Evolutionary conservation across 2,888 invertebrate genomes (phyloP), one percentile per base, ranked within the genome.

Genomic region (Villa cingulata): DNA sequence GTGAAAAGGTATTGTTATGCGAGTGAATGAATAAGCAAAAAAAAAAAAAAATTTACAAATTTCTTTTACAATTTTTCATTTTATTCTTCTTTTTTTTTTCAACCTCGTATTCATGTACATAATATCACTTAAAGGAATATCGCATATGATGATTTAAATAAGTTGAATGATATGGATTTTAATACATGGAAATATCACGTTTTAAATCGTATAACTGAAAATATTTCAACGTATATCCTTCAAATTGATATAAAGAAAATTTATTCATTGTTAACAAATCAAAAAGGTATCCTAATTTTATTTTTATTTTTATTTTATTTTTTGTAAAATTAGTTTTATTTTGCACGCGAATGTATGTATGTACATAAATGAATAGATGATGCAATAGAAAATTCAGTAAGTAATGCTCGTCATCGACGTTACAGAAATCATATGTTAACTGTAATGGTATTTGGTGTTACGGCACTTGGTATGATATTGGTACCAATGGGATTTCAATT

Each of bases 401-500:
- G 6, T 32, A 32, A 32, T 2, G 29, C 12, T 32, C 29, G 29
- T 32, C 29, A 4, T 5, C 29, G 29, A 12, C 74, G 78, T 1
- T 74, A 78, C 29, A 74, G 78, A 6, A 74, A 78, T 46, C 77
- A 80, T 41, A 78, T 86, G 75, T 74, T 84, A 68, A 80, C 84
- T 0, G 76, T 86, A 68, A 77, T 87, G 76, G 79, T 86, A 73
- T 85, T 86, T 60, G 86, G 84, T 1, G 70, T 85, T 17, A 75
- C 86, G 27, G 78, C 86, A 16, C 76, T 87, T 60, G 82, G 84
- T 1, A 78, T 85, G 63, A 78, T 87, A 4, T 62, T 87, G 1
- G 72, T 87, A 15, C 87, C 87, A 0, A 79, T 87, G 78, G 87
- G 86, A 15, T 88, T 88, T 62, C 86, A 88, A 64, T 82, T 88